These are phyloP conservation scores for Lethrus apterus DNA, from an alignment of 1,140 invertebrate genomes.

Conservation along the genomic window DNA sequence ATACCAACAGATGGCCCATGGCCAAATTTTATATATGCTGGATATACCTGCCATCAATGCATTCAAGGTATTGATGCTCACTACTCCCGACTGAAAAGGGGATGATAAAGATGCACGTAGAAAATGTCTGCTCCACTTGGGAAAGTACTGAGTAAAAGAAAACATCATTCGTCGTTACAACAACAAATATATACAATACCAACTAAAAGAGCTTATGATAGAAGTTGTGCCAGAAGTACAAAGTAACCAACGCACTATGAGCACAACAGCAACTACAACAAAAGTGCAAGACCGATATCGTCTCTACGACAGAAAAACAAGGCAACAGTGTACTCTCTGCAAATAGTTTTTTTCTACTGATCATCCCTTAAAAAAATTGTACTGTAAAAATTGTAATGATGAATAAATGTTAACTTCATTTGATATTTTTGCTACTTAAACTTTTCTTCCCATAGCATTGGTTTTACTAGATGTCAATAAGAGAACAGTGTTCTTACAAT, in stretches of 20 bases:
- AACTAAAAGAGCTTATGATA: background rate
- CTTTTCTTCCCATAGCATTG: too few relatives aligned
- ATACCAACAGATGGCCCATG: background rate
- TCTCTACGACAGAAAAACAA: background rate
- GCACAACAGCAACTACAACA: background rate
- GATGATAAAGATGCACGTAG: too few relatives aligned
- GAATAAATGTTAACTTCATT: too few relatives aligned
- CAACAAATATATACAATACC: background rate
- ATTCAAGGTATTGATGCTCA: background rate
- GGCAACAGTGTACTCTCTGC: background rate
- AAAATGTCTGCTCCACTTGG: background rate
- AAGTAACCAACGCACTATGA: background rate
- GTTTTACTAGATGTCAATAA: too few relatives aligned
- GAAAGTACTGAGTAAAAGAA: background rate
- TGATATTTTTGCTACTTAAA: too few relatives aligned
- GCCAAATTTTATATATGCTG: background rate
- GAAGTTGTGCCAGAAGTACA: background rate
- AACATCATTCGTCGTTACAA: too few relatives aligned
- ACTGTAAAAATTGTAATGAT: too few relatives aligned
- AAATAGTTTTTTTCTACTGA: too few relatives aligned
- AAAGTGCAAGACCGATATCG: background rate
- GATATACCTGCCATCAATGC: background rate
- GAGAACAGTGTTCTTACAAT: too few relatives aligned
- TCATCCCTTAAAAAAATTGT: too few relatives aligned
- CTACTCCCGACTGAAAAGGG: too few relatives aligned